Conservation (phyloP, 2,888 invertebrate genomes). For the Dasypogon diadema region DNA sequence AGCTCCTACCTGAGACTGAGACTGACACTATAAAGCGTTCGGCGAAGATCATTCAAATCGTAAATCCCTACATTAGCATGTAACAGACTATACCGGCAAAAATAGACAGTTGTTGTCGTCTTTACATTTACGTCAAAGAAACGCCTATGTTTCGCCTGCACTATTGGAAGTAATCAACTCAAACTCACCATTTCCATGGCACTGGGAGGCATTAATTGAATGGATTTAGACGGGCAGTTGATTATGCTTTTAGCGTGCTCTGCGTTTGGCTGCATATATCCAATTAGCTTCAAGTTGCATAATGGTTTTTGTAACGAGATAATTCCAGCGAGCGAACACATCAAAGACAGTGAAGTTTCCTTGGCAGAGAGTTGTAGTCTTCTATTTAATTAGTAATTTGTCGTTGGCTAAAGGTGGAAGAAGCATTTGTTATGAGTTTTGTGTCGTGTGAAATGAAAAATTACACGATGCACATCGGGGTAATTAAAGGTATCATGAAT, state of each 20-base stretch:
- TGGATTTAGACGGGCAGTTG: conserved; percentile 20
- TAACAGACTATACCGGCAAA: background rate
- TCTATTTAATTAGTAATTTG: conserved; percentile 24
- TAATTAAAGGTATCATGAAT: conserved; percentile 15
- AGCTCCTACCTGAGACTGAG: background rate
- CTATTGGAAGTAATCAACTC: background rate
- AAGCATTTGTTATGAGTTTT: conserved; percentile 10
- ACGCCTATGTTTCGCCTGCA: background rate
- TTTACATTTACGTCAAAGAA: background rate
- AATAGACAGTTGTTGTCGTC: background rate
- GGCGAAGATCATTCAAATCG: background rate
- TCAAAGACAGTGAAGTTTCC: conserved; percentile 15
- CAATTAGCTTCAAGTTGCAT: conserved; percentile 43
- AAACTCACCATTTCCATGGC: background rate
- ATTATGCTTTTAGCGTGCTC: conserved; percentile 13
- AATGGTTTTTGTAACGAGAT: conserved; percentile 38
- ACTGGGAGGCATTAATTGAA: conserved; percentile 1
- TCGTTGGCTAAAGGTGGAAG: conserved; percentile 11
- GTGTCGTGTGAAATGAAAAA: conserved; percentile 15
- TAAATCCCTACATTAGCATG: background rate
- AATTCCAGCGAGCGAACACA: conserved; percentile 12
- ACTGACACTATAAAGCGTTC: background rate
- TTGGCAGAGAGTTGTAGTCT: background rate
- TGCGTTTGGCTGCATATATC: conserved; percentile 36
- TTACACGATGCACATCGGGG: background rate